phyloP scores from a whole-genome alignment of 2,888 invertebrate genomes.

The Mamestra brassicae region DNA sequence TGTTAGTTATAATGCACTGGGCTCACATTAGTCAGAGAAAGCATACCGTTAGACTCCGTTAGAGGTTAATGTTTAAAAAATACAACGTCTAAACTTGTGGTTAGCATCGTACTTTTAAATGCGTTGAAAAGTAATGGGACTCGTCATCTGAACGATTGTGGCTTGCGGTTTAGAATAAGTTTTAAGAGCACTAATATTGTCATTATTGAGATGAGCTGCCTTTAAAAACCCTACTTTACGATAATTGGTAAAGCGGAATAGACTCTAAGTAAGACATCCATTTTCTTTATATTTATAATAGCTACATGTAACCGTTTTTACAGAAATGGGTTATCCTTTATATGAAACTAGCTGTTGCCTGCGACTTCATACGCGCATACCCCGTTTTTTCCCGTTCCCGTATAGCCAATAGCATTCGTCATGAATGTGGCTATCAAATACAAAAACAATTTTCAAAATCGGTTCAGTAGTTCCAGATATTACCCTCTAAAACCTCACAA shows the following conservation, averaged over 20 bases:
- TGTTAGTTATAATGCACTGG: constrained; percentile 1
- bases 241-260: background rate
- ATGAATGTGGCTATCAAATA: too few relatives aligned
- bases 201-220: constrained; percentile 9
- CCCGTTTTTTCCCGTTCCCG: too few relatives aligned
- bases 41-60: constrained; percentile 52
- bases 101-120: constrained; percentile 55
- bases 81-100: constrained; percentile 49
- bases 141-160: constrained; percentile 24
- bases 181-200: constrained; percentile 10
- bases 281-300: background rate
- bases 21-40: constrained; percentile 24
- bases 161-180: constrained; percentile 51
- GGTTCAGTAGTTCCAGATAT: too few relatives aligned
- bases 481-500: too few relatives aligned
- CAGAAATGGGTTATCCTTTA: background rate
- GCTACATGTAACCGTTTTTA: background rate
- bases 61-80: constrained; percentile 66
- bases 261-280: too few relatives aligned
- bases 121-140: constrained; percentile 41
- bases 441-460: too few relatives aligned
- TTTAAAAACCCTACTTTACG: background rate
- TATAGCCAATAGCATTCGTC: too few relatives aligned
- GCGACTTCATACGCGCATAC: too few relatives aligned
- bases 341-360: background rate